Evolutionary conservation across 2,888 invertebrate species (phyloP).

Genomic region (Tenthredo livida): DNA sequence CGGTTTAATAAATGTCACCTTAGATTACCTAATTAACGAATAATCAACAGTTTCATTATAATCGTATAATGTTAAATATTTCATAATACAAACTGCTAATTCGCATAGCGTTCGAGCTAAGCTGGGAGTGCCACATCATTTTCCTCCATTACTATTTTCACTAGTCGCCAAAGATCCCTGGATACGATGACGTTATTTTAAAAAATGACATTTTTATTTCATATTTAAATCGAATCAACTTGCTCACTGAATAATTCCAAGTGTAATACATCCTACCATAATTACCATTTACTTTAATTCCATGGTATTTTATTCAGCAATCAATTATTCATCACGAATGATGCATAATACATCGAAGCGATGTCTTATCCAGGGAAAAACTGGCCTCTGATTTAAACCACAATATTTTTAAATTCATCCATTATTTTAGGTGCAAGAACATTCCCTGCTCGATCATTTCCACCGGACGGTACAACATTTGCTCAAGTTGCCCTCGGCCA

Average conservation of each 20-base stretch:
- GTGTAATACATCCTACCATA: neutral
- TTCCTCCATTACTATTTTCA: slow-evolving; percentile 6
- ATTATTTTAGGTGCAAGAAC: slow-evolving; percentile 87
- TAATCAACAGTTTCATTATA: slow-evolving; percentile 10
- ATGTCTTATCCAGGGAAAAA: slow-evolving; percentile 35
- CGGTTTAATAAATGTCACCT: slow-evolving; percentile 5
- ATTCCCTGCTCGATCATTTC: slow-evolving; percentile 93
- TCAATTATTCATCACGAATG: neutral
- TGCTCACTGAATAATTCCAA: neutral
- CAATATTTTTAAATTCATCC: neutral
- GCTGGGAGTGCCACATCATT: slow-evolving; percentile 44
- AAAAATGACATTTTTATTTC: neutral
- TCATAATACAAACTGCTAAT: slow-evolving; percentile 39
- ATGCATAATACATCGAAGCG: neutral
- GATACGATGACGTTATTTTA: neutral
- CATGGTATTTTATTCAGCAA: neutral
- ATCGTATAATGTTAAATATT: slow-evolving; percentile 16
- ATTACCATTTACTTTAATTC: neutral
- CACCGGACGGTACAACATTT: slow-evolving; percentile 95
- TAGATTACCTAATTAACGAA: slow-evolving; percentile 28
- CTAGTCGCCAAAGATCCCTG: slow-evolving; percentile 8
- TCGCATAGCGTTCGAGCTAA: slow-evolving; percentile 50
- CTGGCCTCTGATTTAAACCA: neutral
- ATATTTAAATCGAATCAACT: neutral
- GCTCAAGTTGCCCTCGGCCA: slow-evolving; percentile 93